phyloP scores from a whole-genome alignment of 2,797 vertebrate genomes.

The Gastrophryne carolinensis region DNA sequence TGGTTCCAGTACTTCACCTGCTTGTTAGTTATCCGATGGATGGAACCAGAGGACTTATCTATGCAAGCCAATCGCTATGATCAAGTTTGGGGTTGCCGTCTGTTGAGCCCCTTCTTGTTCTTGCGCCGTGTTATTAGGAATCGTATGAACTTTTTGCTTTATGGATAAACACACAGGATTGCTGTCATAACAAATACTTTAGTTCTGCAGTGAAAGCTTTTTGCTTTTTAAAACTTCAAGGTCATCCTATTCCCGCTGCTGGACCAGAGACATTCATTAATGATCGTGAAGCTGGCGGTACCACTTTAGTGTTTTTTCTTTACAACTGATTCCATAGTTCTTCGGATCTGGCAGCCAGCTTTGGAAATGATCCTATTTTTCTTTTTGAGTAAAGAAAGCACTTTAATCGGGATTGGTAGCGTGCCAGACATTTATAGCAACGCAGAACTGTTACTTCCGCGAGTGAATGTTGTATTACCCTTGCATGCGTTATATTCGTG shows the following conservation, averaged over 20 bases:
- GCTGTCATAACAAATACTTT: not conserved
- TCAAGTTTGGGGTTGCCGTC: no score
- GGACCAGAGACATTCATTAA: conserved; percentile 70
- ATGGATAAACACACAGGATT: not conserved
- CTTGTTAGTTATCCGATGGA: no score
- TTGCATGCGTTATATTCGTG: not conserved
- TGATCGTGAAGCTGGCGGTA: conserved; percentile 82
- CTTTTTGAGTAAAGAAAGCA: conserved; percentile 72
- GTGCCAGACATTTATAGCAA: conserved; percentile 68
- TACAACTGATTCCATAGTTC: conserved; percentile 9
- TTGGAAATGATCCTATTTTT: conserved; percentile 73
- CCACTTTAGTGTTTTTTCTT: conserved; percentile 69
- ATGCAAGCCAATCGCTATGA: no score
- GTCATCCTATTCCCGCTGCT: conserved; percentile 67
- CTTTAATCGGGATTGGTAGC: conserved; percentile 70
- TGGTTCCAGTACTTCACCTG: no score
- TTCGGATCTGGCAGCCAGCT: not conserved
- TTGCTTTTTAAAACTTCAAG: conserved; percentile 64
- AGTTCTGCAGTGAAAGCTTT: not conserved
- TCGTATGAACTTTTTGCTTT: no score
- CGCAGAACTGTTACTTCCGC: conserved; percentile 67
- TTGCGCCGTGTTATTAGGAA: no score
- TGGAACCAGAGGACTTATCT: no score
- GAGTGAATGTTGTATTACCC: conserved; percentile 13
- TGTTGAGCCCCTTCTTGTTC: no score